A percentile compares a stretch with the other conserved stretches of the same genome.
These are phyloP conservation scores for Scophthalmus maximus DNA, from an alignment of 2,113 vertebrate species.

Conservation along the genomic window DNA sequence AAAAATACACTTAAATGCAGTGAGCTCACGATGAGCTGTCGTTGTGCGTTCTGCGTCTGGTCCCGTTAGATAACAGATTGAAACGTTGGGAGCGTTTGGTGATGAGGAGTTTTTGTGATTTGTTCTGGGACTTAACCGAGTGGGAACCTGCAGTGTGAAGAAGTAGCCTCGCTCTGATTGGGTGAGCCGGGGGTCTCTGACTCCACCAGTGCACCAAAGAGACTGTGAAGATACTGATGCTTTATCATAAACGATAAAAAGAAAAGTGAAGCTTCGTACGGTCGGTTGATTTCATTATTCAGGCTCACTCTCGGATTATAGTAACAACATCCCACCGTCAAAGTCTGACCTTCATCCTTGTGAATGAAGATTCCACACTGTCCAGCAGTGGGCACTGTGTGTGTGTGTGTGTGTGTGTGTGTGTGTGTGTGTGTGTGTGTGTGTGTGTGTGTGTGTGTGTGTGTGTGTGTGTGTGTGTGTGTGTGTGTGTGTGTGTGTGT, in stretches of 20 bases:
- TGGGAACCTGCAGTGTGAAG: conserved; percentile 48
- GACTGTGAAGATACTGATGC: not conserved
- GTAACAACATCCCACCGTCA: conserved; percentile 13
- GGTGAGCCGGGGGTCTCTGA: conserved; percentile 5
- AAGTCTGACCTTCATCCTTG: conserved; percentile 77
- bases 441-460: conserved; percentile 25
- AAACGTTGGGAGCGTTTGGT: conserved; percentile 19
- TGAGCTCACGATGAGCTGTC: conserved; percentile 1
- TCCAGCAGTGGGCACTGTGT: conserved; percentile 80
- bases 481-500: conserved; percentile 3
- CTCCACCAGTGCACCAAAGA: not conserved
- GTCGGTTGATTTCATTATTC: not conserved
- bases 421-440: not conserved
- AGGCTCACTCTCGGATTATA: not conserved
- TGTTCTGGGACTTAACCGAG: conserved; percentile 47
- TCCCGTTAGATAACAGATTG: conserved; percentile 42
- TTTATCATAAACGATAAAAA: too few relatives aligned
- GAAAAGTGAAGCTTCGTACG: conserved; percentile 18
- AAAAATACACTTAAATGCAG: conserved; percentile 10
- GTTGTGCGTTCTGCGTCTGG: conserved; percentile 17
- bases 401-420: conserved; percentile 30
- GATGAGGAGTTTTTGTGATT: conserved; percentile 58
- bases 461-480: conserved; percentile 31
- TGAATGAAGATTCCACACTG: conserved; percentile 50
- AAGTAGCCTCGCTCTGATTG: conserved; percentile 43